Percentiles rank a stretch among this genome's conserved stretches.
These are phyloP conservation scores for Drosophila sp. DNA, from an alignment of 1,140 invertebrate genomes.

Conservation along the genomic window DNA sequence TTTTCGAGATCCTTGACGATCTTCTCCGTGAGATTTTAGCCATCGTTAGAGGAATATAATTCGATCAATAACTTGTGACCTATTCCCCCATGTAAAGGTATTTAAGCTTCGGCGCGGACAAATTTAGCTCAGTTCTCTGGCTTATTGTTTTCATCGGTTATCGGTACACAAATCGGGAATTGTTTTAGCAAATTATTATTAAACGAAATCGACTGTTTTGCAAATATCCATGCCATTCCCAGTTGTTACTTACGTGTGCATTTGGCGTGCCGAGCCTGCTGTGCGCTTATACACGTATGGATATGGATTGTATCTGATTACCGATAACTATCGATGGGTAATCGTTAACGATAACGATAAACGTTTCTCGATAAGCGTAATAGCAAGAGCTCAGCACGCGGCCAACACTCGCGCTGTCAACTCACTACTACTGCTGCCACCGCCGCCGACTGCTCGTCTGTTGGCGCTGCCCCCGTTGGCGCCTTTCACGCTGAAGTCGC, in stretches of 20 bases:
- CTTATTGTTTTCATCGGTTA: background rate
- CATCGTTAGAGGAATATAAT: too few species aligned
- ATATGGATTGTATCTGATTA: background rate
- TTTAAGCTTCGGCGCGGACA: too few species aligned
- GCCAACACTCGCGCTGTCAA: conserved; percentile 34
- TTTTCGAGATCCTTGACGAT: too few species aligned
- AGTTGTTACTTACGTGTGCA: conserved; percentile 57
- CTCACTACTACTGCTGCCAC: conserved; percentile 48
- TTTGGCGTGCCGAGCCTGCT: conserved; percentile 57
- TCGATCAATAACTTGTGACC: too few species aligned
- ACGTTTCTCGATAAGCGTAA: conserved; percentile 13
- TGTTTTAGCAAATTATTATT: background rate
- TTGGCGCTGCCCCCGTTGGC: conserved; percentile 30
- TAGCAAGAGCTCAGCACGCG: conserved; percentile 45
- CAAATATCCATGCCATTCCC: conserved; percentile 27
- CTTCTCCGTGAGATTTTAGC: too few species aligned
- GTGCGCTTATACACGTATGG: conserved; percentile 8
- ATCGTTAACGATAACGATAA: conserved; percentile 6
- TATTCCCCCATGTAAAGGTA: too few species aligned
- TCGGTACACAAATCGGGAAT: conserved; percentile 10
- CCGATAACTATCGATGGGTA: conserved; percentile 4
- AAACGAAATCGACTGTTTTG: background rate
- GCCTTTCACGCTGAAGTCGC: conserved; percentile 55
- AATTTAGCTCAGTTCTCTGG: background rate
- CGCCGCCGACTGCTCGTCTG: conserved; percentile 27